Percentiles rank a stretch among this genome's conserved stretches.
phyloP scores from a whole-genome alignment of 2,888 invertebrate species.

The Rotaria magnacalcarata region DNA sequence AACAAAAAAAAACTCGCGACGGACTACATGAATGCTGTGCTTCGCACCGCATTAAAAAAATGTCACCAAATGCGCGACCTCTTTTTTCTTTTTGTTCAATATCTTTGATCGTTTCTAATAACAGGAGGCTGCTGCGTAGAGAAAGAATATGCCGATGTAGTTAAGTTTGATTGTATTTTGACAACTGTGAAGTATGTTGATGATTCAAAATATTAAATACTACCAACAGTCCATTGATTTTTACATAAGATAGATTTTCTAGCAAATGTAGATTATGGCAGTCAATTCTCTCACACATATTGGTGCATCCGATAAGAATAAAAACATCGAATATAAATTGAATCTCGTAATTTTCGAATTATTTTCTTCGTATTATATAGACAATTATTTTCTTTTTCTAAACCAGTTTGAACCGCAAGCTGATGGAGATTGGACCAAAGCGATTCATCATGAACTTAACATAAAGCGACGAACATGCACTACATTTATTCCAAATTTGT shows the following conservation, averaged over 20 bases:
- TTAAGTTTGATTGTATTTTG: background rate
- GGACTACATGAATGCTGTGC: too few relatives aligned
- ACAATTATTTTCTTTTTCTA: background rate
- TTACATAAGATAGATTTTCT: too few relatives aligned
- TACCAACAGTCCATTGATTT: too few relatives aligned
- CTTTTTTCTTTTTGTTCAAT: background rate
- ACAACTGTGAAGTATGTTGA: background rate
- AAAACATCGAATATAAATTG: background rate
- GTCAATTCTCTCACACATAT: background rate
- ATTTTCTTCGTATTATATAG: background rate
- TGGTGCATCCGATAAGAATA: background rate
- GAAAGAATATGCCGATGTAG: background rate
- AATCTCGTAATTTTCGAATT: background rate
- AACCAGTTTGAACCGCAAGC: background rate
- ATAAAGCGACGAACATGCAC: slow-evolving; percentile 23
- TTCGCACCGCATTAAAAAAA: too few relatives aligned
- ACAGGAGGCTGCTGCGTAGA: background rate
- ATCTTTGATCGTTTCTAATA: background rate
- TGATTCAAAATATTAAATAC: too few relatives aligned
- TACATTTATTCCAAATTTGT: background rate
- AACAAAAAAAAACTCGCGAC: too few relatives aligned
- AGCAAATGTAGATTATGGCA: background rate
- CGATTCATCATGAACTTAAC: background rate
- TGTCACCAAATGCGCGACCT: background rate
- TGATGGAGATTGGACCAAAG: background rate